These are phyloP conservation scores for Cylindroiulus punctatus DNA, from an alignment of 2,888 invertebrate genomes.

Conservation along the genomic window DNA sequence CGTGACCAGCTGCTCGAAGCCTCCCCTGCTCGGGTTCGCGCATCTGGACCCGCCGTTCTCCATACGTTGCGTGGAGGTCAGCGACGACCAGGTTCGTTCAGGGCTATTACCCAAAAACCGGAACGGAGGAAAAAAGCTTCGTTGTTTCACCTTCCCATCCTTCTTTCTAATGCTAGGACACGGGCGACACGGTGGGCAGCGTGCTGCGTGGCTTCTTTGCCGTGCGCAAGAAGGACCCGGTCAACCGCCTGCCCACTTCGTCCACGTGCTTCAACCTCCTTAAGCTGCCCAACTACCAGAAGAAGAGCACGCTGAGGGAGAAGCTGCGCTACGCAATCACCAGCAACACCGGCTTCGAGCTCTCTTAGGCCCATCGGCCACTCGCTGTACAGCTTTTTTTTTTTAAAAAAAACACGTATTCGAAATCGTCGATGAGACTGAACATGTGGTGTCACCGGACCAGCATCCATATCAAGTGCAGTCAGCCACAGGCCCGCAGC, in stretches of 20 bases:
- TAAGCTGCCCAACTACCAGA: slow-evolving; percentile 98
- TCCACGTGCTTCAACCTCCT: slow-evolving; percentile 99
- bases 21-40: slow-evolving; percentile 94
- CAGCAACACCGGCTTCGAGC: slow-evolving; percentile 98
- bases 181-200: slow-evolving; percentile 73
- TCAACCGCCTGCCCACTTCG: slow-evolving; percentile 95
- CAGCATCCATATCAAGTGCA: neutral
- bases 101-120: neutral
- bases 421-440: too few species aligned
- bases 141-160: slow-evolving; percentile 68
- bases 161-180: slow-evolving; percentile 65
- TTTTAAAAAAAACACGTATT: neutral
- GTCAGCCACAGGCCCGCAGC: neutral
- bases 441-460: neutral
- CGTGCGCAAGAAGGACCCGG: slow-evolving; percentile 91
- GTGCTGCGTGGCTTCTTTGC: slow-evolving; percentile 98
- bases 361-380: slow-evolving; percentile 74
- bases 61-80: slow-evolving; percentile 98
- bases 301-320: slow-evolving; percentile 91
- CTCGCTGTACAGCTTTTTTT: neutral
- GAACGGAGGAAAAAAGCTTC: slow-evolving; percentile 68
- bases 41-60: slow-evolving; percentile 97
- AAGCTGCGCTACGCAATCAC: slow-evolving; percentile 97
- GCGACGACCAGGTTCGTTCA: slow-evolving; percentile 78
- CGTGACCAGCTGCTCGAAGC: slow-evolving; percentile 95